Percentiles rank a stretch among this genome's conserved stretches.
phyloP scores from a whole-genome alignment of 2,113 vertebrate species.

The Petromus typicus region DNA sequence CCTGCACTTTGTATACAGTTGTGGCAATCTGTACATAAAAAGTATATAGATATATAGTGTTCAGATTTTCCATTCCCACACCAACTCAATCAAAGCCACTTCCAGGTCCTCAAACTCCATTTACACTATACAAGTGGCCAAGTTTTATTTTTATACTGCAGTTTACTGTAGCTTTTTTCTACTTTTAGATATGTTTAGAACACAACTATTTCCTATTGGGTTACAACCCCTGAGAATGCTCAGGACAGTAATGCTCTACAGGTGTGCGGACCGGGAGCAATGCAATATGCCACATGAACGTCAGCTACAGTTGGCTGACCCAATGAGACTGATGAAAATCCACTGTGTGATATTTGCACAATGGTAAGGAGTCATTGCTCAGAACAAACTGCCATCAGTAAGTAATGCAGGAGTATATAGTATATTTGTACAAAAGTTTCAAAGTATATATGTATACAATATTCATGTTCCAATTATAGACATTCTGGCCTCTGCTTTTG shows the following conservation, averaged over 20 bases:
- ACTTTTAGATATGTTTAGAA: background rate
- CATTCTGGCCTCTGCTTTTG: background rate
- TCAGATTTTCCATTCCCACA: background rate
- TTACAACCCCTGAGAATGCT: background rate
- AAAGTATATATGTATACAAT: background rate
- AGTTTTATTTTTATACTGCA: too few relatives aligned
- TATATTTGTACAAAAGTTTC: background rate
- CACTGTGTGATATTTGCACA: background rate
- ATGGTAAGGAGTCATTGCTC: background rate
- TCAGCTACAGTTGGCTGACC: too few relatives aligned
- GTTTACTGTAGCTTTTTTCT: background rate
- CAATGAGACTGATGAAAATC: background rate
- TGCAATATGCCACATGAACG: background rate
- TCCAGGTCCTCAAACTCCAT: background rate
- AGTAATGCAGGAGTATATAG: background rate
- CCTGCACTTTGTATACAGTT: background rate
- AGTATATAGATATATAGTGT: background rate
- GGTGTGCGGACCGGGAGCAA: background rate
- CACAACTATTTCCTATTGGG: background rate
- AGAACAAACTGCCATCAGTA: background rate
- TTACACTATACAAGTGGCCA: background rate
- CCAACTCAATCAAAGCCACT: background rate
- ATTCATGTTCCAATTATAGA: background rate
- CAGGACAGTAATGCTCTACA: background rate
- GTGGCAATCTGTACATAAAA: background rate